Conservation (phyloP, 2,113 vertebrate genomes). For the Columbina picui region DNA sequence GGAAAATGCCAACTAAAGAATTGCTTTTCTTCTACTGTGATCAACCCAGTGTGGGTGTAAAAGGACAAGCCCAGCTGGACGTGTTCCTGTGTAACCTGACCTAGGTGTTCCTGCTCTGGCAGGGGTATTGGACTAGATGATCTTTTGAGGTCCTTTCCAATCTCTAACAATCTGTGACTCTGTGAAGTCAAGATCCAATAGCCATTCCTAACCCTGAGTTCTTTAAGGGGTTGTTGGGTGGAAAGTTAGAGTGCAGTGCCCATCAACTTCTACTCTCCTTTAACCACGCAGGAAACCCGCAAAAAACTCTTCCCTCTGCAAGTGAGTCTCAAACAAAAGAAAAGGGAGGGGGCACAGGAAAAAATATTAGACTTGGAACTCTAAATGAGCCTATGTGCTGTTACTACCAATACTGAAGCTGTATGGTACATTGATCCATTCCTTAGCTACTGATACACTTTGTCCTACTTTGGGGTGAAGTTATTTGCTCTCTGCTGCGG, state of each 20-base stretch:
- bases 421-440: not conserved
- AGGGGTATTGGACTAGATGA: no score
- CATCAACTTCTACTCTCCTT: not conserved
- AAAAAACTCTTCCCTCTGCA: not conserved
- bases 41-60: not conserved
- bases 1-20: not conserved
- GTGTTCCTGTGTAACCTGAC: no score
- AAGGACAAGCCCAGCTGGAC: not conserved
- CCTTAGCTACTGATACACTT: not conserved
- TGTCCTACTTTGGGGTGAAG: not conserved
- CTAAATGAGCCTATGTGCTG: not conserved
- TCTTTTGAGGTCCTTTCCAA: no score
- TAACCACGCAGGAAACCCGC: not conserved
- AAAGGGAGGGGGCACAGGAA: fast-evolving
- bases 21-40: fast-evolving
- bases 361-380: not conserved
- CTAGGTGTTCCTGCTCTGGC: no score
- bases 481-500: not conserved
- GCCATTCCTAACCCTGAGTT: fast-evolving
- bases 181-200: not conserved
- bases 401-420: not conserved
- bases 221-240: no score
- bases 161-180: no score
- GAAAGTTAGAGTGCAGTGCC: fast-evolving
- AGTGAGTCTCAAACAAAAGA: not conserved